Base-by-base conservation (phyloP, 1,140 invertebrate genomes). In the Agraylea sexmaculata region DNA sequence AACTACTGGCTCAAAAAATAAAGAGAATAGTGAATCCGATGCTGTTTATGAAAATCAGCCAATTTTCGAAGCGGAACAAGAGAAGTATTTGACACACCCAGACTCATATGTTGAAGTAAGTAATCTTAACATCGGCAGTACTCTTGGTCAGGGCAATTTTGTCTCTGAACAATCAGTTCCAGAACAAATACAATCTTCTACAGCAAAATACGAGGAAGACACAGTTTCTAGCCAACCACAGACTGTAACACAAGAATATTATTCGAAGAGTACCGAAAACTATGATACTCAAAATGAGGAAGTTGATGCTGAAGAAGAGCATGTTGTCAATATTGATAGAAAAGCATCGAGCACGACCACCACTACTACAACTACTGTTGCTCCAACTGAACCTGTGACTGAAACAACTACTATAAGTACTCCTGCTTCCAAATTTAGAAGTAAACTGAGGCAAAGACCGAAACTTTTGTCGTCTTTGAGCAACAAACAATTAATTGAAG, bases 361-460 rank as follows among this genome's bases (percentile, higher is more conserved):
- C 30, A 43, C 35, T 34, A 2, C 17, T 12, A 13, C 12, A 34
- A 12, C 36, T 12, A 12, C 15, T 17, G 22, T 17, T n/a, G n/a
- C n/a, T 17, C 6, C 19, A 17, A 20, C 36, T 4, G 52, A 47
- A n/a, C n/a, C n/a, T n/a, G n/a, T n/a, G n/a, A n/a, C n/a, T n/a
- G n/a, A n/a, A 38, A 27, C 42, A 6, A 39, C 38, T 8, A 36
- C 47, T 4, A 54, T 43, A 6, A 42, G 43, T 12, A 31, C 22
- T 17, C 39, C 46, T 15, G 35, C 40, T 12, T 40, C 46, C 2
- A 49, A 42, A 32, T 51, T 51, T 28, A 48, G 51, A 42, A 47
- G 40, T 33, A 47, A 47, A 40, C 34, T 51, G 18, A 30, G 41
- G 17, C 27, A 42, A 29, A 40, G 51, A 6, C 38, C 49, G n/a